Percentiles rank a stretch among this genome's conserved stretches.
These are phyloP conservation scores for Drosophila diplacantha DNA, from an alignment of 2,888 invertebrate species.

Conservation along the genomic window DNA sequence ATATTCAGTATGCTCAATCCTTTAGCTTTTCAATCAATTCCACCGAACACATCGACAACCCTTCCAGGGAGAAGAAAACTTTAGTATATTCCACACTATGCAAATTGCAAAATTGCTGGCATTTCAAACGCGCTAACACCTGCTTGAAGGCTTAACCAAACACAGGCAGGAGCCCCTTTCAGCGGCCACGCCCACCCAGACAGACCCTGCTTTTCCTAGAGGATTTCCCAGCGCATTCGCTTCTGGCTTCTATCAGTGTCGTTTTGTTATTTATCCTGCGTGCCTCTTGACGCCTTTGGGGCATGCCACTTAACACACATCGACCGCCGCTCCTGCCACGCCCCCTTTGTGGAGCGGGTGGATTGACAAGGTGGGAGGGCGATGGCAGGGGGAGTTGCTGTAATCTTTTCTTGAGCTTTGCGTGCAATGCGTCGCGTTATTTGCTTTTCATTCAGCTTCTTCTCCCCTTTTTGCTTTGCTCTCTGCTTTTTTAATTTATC, in stretches of 20 bases:
- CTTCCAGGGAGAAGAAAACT: slow-evolving; percentile 16
- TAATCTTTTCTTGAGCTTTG: slow-evolving; percentile 55
- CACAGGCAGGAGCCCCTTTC: slow-evolving; percentile 4
- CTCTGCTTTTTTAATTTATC: slow-evolving; percentile 68
- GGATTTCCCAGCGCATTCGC: slow-evolving; percentile 6
- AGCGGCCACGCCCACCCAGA: slow-evolving; percentile 15
- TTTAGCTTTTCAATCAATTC: not conserved
- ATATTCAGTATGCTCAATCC: not conserved
- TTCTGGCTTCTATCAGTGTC: slow-evolving; percentile 56
- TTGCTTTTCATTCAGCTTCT: slow-evolving; percentile 51
- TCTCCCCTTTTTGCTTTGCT: slow-evolving; percentile 26
- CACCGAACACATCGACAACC: slow-evolving; percentile 30
- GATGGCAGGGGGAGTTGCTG: slow-evolving; percentile 16
- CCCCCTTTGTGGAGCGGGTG: slow-evolving; percentile 20
- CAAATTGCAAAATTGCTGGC: slow-evolving; percentile 54
- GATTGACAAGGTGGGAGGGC: not conserved
- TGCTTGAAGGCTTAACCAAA: slow-evolving; percentile 48
- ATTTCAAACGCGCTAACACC: slow-evolving; percentile 56
- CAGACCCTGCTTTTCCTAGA: slow-evolving; percentile 4
- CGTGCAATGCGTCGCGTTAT: slow-evolving; percentile 48
- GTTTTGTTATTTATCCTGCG: slow-evolving; percentile 68
- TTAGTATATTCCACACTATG: slow-evolving; percentile 38
- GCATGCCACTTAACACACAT: slow-evolving; percentile 66
- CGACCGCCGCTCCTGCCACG: slow-evolving; percentile 41
- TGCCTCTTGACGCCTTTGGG: slow-evolving; percentile 52